Base-by-base conservation (phyloP, 2,113 vertebrate species). In the Sitta europaea region DNA sequence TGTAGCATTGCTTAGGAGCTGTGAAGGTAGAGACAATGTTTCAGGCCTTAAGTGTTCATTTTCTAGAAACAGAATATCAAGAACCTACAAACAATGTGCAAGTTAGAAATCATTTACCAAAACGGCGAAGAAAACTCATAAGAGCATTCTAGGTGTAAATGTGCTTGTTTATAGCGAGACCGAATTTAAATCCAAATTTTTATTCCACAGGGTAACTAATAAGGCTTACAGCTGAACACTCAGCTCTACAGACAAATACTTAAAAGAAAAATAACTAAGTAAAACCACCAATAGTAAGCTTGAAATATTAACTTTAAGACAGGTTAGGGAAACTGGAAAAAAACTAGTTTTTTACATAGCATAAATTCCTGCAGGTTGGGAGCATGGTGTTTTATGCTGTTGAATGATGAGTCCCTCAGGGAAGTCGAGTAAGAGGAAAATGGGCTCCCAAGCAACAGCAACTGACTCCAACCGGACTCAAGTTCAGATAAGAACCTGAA, bases 1-100 rank as follows among this genome's bases (percentile, higher is more conserved):
- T 62, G 45, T 19, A 89, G 62, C 58, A 40, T 36, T 77, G 62
- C 36, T 80, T 73, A 66, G 88, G 33, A 71, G 51, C 50, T 80
- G 29, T 61, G 65, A 80, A 88, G 53, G 36, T 14, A 78, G 23
- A 79, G 24, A 36, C 28, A 85, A 71, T 61, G 71, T 79, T 92
- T 85, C 66, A 76, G 74, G 23, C 12, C 45, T 58, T 76, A 90
- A 88, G 47, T 43, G 24, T 42, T 76, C 29, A 76, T 70, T 80
- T 93, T 54, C 54, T 73, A 19, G 71, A 94, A 92, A 80, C 15
- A 66, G 42, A 72, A 8, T 61, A 81, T 54, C 73, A 82, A 92
- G 42, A 86, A 68, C 25, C 28, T 62, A 65, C 31, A 83, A 92
- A 65, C 8, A 48, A 66, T 1, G 21, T 17, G 14, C 13, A 70